These are phyloP conservation scores for Apotomis turbidana DNA, from an alignment of 2,888 invertebrate species.

Conservation along the genomic window DNA sequence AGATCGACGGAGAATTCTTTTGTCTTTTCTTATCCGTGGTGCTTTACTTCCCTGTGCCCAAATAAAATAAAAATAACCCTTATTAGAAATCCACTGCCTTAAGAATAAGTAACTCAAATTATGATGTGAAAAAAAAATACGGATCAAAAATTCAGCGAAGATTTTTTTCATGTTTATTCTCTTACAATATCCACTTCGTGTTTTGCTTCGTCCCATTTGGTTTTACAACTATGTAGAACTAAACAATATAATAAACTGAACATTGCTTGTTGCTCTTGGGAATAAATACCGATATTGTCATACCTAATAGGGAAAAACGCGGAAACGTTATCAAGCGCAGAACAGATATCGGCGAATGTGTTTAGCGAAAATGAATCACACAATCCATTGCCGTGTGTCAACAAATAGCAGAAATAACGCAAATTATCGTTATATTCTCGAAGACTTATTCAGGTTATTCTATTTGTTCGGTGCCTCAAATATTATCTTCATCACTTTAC, in stretches of 20 bases:
- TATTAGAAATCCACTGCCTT: too few relatives aligned
- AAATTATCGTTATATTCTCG: slow-evolving; percentile 1
- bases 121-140: too few relatives aligned
- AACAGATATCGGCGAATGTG: slow-evolving; percentile 20
- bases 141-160: too few relatives aligned
- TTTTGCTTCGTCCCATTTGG: neutral
- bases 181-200: neutral
- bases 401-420: slow-evolving; percentile 14
- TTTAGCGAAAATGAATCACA: slow-evolving; percentile 31
- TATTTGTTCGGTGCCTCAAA: too few relatives aligned
- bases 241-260: slow-evolving; percentile 6
- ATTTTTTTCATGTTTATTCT: too few relatives aligned
- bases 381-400: slow-evolving; percentile 12
- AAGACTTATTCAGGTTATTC: neutral
- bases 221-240: neutral
- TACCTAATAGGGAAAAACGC: slow-evolving; percentile 34
- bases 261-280: slow-evolving; percentile 10
- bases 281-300: slow-evolving; percentile 35
- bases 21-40: too few relatives aligned
- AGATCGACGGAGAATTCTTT: too few relatives aligned
- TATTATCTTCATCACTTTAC: too few relatives aligned
- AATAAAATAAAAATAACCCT: too few relatives aligned
- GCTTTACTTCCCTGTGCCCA: too few relatives aligned
- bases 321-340: slow-evolving; percentile 30
- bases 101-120: too few relatives aligned